Evolutionary conservation across 2,888 invertebrate species (phyloP).

Genomic region (Metacarcinus magister): DNA sequence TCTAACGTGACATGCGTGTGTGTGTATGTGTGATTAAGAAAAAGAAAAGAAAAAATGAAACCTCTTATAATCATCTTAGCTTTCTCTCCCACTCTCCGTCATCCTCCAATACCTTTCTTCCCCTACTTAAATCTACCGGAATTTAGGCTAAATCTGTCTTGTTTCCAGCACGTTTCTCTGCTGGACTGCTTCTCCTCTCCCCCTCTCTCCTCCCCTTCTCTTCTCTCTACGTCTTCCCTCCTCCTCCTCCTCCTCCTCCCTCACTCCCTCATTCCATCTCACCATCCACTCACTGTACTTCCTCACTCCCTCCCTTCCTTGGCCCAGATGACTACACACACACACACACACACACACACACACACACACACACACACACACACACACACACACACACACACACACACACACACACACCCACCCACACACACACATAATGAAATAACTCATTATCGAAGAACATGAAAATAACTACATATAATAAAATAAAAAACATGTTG

Average conservation of each 20-base stretch:
- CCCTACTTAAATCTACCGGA: neutral
- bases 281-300: no score
- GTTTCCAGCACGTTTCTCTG: neutral
- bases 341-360: slow-evolving; percentile 65
- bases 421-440: neutral
- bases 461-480: no score
- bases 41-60: no score
- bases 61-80: neutral
- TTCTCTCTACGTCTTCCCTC: neutral
- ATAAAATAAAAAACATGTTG: no score
- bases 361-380: slow-evolving; percentile 66
- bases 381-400: slow-evolving; percentile 68
- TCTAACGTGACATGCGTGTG: no score
- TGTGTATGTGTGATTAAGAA: no score
- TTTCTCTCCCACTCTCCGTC: slow-evolving; percentile 28
- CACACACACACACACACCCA: slow-evolving; percentile 60
- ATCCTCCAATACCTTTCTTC: neutral
- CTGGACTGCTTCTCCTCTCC: neutral
- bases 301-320: neutral
- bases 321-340: neutral
- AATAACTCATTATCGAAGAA: no score
- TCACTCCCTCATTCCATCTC: no score
- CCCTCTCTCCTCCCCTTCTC: neutral
- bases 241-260: neutral
- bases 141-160: no score